A percentile compares a stretch with the other conserved stretches of the same genome.
Conservation (phyloP, 2,888 invertebrate genomes). For the Merodon equestris region DNA sequence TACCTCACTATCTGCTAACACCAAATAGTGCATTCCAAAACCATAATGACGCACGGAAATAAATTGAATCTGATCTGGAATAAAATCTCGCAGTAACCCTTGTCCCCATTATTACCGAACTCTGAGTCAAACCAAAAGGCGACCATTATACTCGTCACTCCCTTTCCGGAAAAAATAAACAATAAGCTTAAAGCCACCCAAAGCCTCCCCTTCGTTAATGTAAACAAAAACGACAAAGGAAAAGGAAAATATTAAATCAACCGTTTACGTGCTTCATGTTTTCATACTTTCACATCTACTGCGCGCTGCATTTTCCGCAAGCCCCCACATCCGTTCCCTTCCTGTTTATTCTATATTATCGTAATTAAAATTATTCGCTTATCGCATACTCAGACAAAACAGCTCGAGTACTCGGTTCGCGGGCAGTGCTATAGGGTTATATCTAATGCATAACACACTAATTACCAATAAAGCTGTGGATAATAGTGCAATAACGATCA, state of each 20-base stretch:
- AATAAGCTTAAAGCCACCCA: neutral
- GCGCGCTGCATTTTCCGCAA: constrained; percentile 23
- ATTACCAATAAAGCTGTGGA: constrained; percentile 23
- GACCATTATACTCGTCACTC: neutral
- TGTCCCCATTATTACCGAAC: too few relatives aligned
- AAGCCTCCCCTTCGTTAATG: neutral
- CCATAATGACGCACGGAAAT: too few relatives aligned
- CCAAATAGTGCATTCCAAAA: too few relatives aligned
- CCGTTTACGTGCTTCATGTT: constrained; percentile 42
- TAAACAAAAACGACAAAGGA: neutral
- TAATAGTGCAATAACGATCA: constrained; percentile 21
- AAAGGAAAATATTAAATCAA: too few relatives aligned
- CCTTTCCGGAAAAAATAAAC: too few relatives aligned
- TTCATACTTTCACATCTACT: constrained; percentile 37
- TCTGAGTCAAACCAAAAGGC: constrained; percentile 4
- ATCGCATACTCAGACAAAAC: neutral
- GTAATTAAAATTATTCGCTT: constrained; percentile 33
- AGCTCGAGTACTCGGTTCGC: too few relatives aligned
- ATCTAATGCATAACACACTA: constrained; percentile 28
- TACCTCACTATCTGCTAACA: too few relatives aligned
- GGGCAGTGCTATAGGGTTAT: neutral
- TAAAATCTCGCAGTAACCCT: too few relatives aligned
- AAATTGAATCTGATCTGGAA: too few relatives aligned
- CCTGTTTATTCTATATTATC: constrained; percentile 8
- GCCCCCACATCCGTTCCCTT: too few relatives aligned